A percentile compares a stretch with the other conserved stretches of the same genome.
These are phyloP conservation scores for Corythucha ciliata DNA, from an alignment of 2,888 invertebrate genomes.

Conservation along the genomic window DNA sequence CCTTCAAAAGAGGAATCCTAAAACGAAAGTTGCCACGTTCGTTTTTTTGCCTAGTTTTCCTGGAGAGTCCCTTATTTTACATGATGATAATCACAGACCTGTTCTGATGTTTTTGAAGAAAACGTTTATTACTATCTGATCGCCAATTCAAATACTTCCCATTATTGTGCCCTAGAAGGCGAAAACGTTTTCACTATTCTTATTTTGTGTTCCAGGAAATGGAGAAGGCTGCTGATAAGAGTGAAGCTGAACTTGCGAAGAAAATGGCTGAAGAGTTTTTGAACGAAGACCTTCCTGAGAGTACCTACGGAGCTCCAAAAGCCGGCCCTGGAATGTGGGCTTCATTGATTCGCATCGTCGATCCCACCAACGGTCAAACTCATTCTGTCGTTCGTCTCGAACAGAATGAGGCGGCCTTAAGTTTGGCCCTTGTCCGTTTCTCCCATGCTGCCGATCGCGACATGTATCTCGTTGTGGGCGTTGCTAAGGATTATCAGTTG, in stretches of 20 bases:
- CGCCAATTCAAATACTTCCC: too few species aligned
- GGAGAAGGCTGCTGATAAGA: slow-evolving; percentile 92
- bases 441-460: slow-evolving; percentile 50
- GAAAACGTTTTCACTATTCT: too few species aligned
- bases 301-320: slow-evolving; percentile 89
- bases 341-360: slow-evolving; percentile 75
- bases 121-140: too few species aligned
- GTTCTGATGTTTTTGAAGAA: too few species aligned
- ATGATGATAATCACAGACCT: too few species aligned
- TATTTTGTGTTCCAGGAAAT: slow-evolving; percentile 54
- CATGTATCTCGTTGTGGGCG: slow-evolving; percentile 72
- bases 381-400: slow-evolving; percentile 69
- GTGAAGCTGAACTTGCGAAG: slow-evolving; percentile 88
- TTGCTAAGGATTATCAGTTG: slow-evolving; percentile 80
- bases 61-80: too few species aligned
- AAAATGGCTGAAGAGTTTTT: slow-evolving; percentile 97
- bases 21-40: too few species aligned
- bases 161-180: too few species aligned
- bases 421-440: slow-evolving; percentile 73
- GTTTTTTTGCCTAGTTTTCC: too few species aligned
- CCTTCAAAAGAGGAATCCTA: too few species aligned
- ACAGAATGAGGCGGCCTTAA: slow-evolving; percentile 88
- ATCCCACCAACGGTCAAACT: slow-evolving; percentile 72
- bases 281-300: slow-evolving; percentile 88
- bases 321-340: slow-evolving; percentile 97